Evolutionary conservation across 2,797 vertebrate species (phyloP).

Genomic region (Strix occidentalis): DNA sequence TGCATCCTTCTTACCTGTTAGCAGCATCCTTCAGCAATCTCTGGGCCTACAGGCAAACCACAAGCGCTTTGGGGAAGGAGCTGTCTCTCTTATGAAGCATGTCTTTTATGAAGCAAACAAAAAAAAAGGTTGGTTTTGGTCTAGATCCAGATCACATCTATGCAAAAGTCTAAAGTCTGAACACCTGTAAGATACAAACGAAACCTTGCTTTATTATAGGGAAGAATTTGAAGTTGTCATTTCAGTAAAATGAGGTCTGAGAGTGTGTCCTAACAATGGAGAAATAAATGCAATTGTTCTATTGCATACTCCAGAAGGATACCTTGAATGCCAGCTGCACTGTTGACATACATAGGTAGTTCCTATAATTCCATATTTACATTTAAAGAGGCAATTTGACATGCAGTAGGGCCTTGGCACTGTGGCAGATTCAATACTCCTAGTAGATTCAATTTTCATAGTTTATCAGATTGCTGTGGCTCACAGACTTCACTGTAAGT

Average conservation of each 20-base stretch:
- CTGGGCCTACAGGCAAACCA: background rate
- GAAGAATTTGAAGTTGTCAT: background rate
- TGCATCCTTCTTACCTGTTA: background rate
- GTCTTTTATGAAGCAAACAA: background rate
- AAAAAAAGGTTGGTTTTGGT: background rate
- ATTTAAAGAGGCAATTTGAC: background rate
- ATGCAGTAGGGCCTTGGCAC: background rate
- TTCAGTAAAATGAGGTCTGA: background rate
- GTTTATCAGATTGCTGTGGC: background rate
- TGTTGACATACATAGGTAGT: background rate
- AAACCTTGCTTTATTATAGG: background rate
- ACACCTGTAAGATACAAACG: background rate
- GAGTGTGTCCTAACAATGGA: background rate
- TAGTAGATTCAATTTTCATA: background rate
- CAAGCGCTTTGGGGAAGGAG: background rate
- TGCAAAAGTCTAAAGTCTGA: background rate
- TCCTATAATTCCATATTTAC: background rate
- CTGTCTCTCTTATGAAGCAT: background rate
- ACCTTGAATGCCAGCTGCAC: background rate
- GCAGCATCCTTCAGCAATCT: background rate
- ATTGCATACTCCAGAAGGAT: background rate
- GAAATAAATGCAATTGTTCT: background rate
- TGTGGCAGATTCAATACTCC: background rate
- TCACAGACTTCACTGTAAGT: background rate
- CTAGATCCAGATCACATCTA: background rate